Conservation (phyloP, 2,888 invertebrate species). For the Oeneis ivallda region DNA sequence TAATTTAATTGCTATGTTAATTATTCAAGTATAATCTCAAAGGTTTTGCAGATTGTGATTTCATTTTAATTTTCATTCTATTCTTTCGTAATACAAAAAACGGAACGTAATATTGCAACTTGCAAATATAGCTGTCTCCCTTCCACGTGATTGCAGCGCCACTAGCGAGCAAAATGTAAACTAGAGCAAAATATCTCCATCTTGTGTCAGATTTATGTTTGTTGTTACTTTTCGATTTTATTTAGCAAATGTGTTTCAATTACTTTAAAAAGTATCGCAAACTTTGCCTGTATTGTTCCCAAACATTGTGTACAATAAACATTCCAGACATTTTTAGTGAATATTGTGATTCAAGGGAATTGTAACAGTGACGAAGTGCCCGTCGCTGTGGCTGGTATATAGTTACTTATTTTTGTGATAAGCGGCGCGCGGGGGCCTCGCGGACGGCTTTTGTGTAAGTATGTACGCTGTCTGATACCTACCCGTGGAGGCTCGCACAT, state of each 20-base stretch:
- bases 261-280: conserved; percentile 57
- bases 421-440: conserved; percentile 77
- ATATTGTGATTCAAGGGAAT: conserved; percentile 56
- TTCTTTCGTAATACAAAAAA: conserved; percentile 36
- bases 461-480: conserved; percentile 58
- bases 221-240: conserved; percentile 76
- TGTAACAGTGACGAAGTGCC: conserved; percentile 76
- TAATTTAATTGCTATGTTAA: neutral
- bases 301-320: conserved; percentile 47
- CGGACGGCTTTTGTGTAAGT: conserved; percentile 76
- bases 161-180: conserved; percentile 71
- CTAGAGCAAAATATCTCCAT: conserved; percentile 84
- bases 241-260: conserved; percentile 62
- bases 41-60: neutral
- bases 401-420: conserved; percentile 82
- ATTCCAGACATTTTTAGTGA: conserved; percentile 46
- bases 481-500: conserved; percentile 53
- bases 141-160: conserved; percentile 68
- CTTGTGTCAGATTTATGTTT: conserved; percentile 85
- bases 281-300: conserved; percentile 47
- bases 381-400: conserved; percentile 78
- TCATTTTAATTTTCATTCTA: neutral
- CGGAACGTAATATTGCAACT: conserved; percentile 54
- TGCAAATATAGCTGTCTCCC: conserved; percentile 52
- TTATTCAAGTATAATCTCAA: neutral